A percentile compares a stretch with the other conserved stretches of the same genome.
Evolutionary conservation across 2,113 vertebrate genomes (phyloP).

Genomic region (Numida meleagris): DNA sequence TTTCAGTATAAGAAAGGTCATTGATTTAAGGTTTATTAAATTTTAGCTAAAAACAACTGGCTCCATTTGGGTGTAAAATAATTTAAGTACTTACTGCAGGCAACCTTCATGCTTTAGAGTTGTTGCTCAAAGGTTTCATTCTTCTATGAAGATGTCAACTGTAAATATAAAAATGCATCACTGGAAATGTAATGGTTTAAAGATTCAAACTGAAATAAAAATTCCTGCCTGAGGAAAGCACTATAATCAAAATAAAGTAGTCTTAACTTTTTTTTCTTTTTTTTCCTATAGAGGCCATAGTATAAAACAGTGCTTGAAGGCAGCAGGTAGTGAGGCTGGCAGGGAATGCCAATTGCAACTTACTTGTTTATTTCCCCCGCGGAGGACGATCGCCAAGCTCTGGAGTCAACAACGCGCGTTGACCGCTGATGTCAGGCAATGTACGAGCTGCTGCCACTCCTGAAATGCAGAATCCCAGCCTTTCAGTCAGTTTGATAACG

Average conservation of each 20-base stretch:
- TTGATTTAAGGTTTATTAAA: slow-evolving; percentile 82
- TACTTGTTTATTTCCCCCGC: background rate
- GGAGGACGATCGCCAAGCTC: background rate
- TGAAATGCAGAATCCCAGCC: background rate
- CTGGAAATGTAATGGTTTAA: slow-evolving; percentile 78
- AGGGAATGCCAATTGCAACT: background rate
- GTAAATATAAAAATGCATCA: slow-evolving; percentile 85
- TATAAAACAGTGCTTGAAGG: slow-evolving; percentile 25
- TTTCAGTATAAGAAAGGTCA: slow-evolving; percentile 79
- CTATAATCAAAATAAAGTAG: slow-evolving; percentile 73
- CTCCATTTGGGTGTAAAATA: slow-evolving; percentile 81
- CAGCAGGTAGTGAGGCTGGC: slow-evolving; percentile 6
- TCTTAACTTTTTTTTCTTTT: slow-evolving; percentile 47
- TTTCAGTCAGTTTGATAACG: slow-evolving; percentile 47
- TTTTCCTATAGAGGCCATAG: slow-evolving; percentile 12
- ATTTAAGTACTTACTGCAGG: slow-evolving; percentile 78
- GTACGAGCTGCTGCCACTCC: background rate
- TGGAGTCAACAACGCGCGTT: background rate
- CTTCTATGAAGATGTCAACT: slow-evolving; percentile 82
- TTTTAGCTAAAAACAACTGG: slow-evolving; percentile 81
- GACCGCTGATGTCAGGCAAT: background rate
- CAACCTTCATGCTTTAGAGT: slow-evolving; percentile 78
- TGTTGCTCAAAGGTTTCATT: slow-evolving; percentile 76
- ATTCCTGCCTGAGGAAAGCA: slow-evolving; percentile 78
- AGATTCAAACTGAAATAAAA: slow-evolving; percentile 82